Conservation (phyloP, 2,797 vertebrate genomes). For the Dromococcyx pavoninus region DNA sequence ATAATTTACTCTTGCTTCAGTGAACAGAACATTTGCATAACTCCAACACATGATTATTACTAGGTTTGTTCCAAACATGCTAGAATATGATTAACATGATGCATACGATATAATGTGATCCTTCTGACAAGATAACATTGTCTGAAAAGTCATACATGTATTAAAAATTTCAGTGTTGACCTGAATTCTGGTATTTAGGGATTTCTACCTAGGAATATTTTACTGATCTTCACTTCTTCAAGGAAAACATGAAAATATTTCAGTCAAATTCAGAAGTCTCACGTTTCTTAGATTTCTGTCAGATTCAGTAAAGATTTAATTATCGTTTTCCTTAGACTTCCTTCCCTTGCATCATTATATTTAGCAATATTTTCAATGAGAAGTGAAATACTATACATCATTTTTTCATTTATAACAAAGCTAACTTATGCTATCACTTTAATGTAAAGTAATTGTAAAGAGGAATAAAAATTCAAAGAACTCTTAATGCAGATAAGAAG, state of each 20-base stretch:
- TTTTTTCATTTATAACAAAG: not conserved
- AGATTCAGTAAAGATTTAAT: not conserved
- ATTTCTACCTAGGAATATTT: not conserved
- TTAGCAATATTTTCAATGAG: not conserved
- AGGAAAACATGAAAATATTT: not conserved
- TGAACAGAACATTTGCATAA: not conserved
- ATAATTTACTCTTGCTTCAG: not conserved
- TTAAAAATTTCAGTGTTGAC: not conserved
- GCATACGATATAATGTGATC: not conserved
- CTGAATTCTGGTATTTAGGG: not conserved
- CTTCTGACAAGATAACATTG: not conserved
- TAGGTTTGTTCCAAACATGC: not conserved
- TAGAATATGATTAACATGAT: not conserved
- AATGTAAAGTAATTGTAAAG: not conserved
- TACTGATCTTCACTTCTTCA: not conserved
- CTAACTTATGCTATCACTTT: not conserved
- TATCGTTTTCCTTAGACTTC: not conserved
- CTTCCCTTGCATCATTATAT: not conserved
- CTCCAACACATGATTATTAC: not conserved
- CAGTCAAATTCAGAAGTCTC: not conserved
- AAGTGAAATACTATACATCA: not conserved
- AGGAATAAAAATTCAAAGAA: not conserved
- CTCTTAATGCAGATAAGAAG: slow-evolving; percentile 24
- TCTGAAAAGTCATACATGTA: not conserved
- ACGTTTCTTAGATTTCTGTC: not conserved